Evolutionary conservation across 2,113 vertebrate species (phyloP).

Genomic region (Puntigrus tetrazona): DNA sequence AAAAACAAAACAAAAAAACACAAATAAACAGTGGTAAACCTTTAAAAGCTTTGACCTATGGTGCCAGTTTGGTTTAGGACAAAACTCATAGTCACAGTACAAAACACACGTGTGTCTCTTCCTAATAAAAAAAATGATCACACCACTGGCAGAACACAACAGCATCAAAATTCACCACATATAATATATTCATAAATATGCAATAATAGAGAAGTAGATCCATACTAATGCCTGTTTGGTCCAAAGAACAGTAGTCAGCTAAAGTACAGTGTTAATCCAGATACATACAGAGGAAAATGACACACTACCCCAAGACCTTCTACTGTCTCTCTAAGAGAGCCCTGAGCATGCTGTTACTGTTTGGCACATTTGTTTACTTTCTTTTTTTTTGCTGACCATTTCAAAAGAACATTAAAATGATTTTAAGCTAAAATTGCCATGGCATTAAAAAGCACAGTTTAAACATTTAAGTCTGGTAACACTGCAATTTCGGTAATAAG

Average conservation of each 20-base stretch:
- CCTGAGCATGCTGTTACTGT: conserved; percentile 3
- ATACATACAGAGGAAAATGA: conserved; percentile 67
- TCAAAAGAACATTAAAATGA: not conserved
- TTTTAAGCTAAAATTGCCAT: conserved; percentile 11
- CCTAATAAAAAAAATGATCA: conserved; percentile 42
- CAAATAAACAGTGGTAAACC: conserved; percentile 69
- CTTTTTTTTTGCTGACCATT: not conserved
- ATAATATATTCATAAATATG: conserved; percentile 67
- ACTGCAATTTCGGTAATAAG: conserved; percentile 11
- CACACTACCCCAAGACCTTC: conserved; percentile 29
- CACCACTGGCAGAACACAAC: conserved; percentile 51
- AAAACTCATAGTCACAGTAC: conserved; percentile 62
- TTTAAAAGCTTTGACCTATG: conserved; percentile 66
- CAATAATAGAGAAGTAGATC: conserved; percentile 61
- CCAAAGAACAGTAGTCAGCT: conserved; percentile 66
- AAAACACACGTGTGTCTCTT: conserved; percentile 58
- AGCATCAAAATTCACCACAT: conserved; percentile 59
- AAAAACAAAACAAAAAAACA: conserved; percentile 34
- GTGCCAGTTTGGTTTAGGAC: conserved; percentile 54
- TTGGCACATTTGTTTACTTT: conserved; percentile 15
- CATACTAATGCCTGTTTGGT: conserved; percentile 68
- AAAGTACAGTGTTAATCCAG: conserved; percentile 62
- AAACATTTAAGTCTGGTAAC: not conserved
- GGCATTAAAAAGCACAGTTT: not conserved
- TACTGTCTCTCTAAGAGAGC: conserved; percentile 14